Percentiles rank a stretch among this genome's conserved stretches.
Evolutionary conservation across 2,797 vertebrate genomes (phyloP).

Genomic region (Lagodon rhomboides): DNA sequence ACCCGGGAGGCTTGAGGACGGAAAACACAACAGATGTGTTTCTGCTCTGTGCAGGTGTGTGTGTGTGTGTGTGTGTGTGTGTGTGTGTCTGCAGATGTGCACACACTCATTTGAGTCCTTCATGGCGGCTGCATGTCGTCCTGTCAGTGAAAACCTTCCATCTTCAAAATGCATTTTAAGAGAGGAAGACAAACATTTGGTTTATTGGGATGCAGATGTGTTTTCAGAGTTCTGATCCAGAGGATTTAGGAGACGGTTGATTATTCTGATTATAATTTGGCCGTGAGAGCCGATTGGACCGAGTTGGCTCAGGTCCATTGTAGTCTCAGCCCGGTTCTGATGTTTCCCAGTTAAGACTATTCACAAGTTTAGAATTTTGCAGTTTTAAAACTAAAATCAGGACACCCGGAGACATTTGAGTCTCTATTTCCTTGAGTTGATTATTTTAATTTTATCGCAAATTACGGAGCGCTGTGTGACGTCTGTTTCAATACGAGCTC

Average conservation of each 20-base stretch:
- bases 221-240: not conserved
- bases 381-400: no score
- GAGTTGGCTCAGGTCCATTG: not conserved
- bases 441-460: no score
- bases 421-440: no score
- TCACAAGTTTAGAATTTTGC: no score
- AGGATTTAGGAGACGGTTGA: not conserved
- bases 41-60: not conserved
- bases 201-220: not conserved
- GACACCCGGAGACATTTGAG: no score
- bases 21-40: slow-evolving; percentile 1
- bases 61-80: not conserved
- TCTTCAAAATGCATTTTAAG: not conserved
- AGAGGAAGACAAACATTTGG: not conserved
- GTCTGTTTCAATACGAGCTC: no score
- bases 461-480: no score
- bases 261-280: not conserved
- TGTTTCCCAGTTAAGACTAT: no score
- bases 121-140: not conserved
- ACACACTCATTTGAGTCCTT: not conserved
- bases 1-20: slow-evolving; percentile 17
- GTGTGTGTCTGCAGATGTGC: not conserved
- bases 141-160: not conserved
- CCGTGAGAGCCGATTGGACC: not conserved
- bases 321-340: not conserved